A percentile compares a stretch with the other conserved stretches of the same genome.
These are phyloP conservation scores for Reticulitermes speratus DNA, from an alignment of 1,140 invertebrate genomes.

Conservation along the genomic window DNA sequence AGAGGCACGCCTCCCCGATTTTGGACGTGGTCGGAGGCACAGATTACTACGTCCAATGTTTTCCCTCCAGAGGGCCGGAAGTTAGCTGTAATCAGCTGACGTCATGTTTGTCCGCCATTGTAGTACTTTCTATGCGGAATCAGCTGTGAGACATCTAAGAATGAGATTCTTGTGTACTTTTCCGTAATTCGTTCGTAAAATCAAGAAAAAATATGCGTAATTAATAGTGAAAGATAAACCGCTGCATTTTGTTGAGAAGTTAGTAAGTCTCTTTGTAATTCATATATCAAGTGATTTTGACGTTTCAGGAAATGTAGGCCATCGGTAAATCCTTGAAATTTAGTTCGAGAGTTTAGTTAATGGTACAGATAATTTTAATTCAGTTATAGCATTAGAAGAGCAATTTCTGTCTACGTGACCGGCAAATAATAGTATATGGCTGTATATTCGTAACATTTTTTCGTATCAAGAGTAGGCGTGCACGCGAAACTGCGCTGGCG, in stretches of 20 bases:
- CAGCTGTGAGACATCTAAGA: slow-evolving; percentile 27
- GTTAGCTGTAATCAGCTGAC: slow-evolving; percentile 26
- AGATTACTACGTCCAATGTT: too few relatives aligned
- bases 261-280: not conserved
- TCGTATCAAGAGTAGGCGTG: not conserved
- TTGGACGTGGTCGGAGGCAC: not conserved
- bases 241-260: not conserved
- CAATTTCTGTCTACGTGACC: too few relatives aligned
- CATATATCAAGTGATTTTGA: slow-evolving; percentile 13
- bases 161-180: not conserved
- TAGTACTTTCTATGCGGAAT: slow-evolving; percentile 2
- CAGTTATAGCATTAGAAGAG: not conserved
- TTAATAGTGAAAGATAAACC: not conserved
- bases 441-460: not conserved
- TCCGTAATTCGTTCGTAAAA: not conserved
- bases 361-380: not conserved
- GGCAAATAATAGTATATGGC: not conserved
- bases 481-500: not conserved
- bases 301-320: slow-evolving; percentile 24
- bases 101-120: slow-evolving; percentile 28
- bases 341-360: not conserved
- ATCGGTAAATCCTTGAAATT: slow-evolving; percentile 26
- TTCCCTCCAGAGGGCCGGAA: slow-evolving; percentile 15
- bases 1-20: not conserved
- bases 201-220: not conserved